Evolutionary conservation across 2,113 vertebrate species (phyloP), one percentile per base, ranked within the genome.

Genomic region (Etia nguti): DNA sequence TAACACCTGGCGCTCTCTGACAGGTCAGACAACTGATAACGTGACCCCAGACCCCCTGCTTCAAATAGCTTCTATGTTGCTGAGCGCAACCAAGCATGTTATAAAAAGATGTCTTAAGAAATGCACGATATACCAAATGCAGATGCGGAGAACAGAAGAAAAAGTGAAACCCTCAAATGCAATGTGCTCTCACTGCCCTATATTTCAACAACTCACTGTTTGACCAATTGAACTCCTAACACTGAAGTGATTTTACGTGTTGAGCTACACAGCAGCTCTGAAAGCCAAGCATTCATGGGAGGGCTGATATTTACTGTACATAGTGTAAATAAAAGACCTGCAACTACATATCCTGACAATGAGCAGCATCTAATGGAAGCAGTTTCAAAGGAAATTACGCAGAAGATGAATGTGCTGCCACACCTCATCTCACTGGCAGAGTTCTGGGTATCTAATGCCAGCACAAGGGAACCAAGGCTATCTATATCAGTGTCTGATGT

Each of bases 401-500:
- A 50, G 65, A 87, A 56, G 84, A 94, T 81, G 88, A 93, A 88
- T 94, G 87, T 84, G 80, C 73, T 70, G 87, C 92, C 92, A 94
- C 92, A 88, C 90, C 92, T 92, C 86, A 83, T 92, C 92, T 90
- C 84, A 36, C 86, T 90, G 88, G 84, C 87, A 90, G 65, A 90
- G 86, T 93, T 94, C 92, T 86, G 88, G 83, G 93, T 91, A 95
- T 93, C 85, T 94, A 87, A 95, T 94, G 89, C 95, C 94, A 93
- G 90, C 92, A 92, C 88, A 91, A 83, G 92, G 91, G 92, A 95
- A 95, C 89, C 82, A 80, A 92, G 94, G 93, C 94, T 97, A 96
- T 96, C 94, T 96, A 94, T 96, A 95, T 94, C 92, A 88, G 94
- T 92, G 95, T 93, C 95, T 96, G 93, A 93, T 94, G 96, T 97